These are phyloP conservation scores for Oreotragus oreotragus DNA, from an alignment of 2,113 vertebrate genomes.

Conservation along the genomic window DNA sequence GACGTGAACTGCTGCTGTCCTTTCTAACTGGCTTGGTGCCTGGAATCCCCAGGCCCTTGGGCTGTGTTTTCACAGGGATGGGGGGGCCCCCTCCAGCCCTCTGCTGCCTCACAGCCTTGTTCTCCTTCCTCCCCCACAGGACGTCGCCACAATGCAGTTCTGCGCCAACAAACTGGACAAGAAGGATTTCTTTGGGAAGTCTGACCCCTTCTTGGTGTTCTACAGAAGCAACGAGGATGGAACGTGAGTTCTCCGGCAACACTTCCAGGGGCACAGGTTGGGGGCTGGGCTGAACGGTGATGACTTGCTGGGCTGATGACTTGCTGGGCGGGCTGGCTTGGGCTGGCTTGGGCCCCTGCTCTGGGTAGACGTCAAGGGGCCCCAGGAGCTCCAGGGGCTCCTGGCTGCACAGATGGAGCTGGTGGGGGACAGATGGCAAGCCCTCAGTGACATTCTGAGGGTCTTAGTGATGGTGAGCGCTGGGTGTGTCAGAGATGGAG, in stretches of 20 bases:
- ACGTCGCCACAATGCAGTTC: conserved; percentile 92
- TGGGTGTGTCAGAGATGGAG: not conserved
- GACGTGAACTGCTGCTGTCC: not conserved
- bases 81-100: no score
- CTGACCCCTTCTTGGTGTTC: conserved; percentile 94
- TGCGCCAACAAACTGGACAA: conserved; percentile 95
- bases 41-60: not conserved
- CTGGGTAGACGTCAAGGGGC: not conserved
- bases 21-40: not conserved
- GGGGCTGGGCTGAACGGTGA: fast-evolving
- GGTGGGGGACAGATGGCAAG: not conserved
- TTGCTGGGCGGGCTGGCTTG: not conserved
- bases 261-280: not conserved
- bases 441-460: not conserved
- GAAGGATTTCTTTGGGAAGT: conserved; percentile 95
- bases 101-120: not conserved
- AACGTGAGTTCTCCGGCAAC: conserved; percentile 82
- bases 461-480: no score
- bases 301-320: not conserved
- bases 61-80: no score
- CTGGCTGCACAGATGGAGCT: not conserved
- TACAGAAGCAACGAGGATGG: conserved; percentile 94
- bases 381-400: not conserved
- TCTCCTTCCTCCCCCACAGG: conserved; percentile 73
- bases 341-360: not conserved